Evolutionary conservation across 1,140 invertebrate species (phyloP), one percentile per base, ranked within the genome.

Genomic region (Drosophila pseudoobscura): DNA sequence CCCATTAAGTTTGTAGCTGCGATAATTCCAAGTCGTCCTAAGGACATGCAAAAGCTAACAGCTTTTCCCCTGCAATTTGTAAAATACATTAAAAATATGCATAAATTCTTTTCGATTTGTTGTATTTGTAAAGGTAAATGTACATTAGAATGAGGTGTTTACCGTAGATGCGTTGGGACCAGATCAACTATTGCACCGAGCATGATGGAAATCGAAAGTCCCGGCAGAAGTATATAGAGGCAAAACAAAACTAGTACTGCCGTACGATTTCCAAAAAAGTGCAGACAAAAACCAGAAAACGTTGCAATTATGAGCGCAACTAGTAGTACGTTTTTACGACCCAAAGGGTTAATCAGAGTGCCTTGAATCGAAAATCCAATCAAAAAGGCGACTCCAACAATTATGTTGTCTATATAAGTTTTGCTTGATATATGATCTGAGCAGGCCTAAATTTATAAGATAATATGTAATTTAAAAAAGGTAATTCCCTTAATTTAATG

Each of bases 1-100:
- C 93, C 94, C 44, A 94, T 93, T 3, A 94, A 59, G 66, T 94
- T 94, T 39, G 93, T 93, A 3, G 92, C 93, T 3, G 92, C 83
- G 87, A 94, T 93, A 5, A 93, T 93, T 2, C 94, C 94, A 2
- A 94, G 84, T 15, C 94, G 91, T 5, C 94, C 94, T 71, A 93
- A 91, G 75, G 94, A 93, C 91, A 94, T 92, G 6, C 93, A 91
- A 50, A 94, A 71, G 45, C 93, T 93, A 0, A 94, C 92, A 0
- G 94, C 93, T 93, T 94, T 94, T 1, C 93, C 94, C 62, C 94
- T 94, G 66, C n/a, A 80, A 71, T 20, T 4, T 2, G 8, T 4
- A 6, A 3, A 29, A 31, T 24, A 41, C 50, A 45, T 11, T 22
- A 45, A 52, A 69, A 26, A 26, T 5, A 5, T 6, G 2, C 29